phyloP scores from a whole-genome alignment of 2,888 invertebrate genomes.

The Uloborus plumipes region DNA sequence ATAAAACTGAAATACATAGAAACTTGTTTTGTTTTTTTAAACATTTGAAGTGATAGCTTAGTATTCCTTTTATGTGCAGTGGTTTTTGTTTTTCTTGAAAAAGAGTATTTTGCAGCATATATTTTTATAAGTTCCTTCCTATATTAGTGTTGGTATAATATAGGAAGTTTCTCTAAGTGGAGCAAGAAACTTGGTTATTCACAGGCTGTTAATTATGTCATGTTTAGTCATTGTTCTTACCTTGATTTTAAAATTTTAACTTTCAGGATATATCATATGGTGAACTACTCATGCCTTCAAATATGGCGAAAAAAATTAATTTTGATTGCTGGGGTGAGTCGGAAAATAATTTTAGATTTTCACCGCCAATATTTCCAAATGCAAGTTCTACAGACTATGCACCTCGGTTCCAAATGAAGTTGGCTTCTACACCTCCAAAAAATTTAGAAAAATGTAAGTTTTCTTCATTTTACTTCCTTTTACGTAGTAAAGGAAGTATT shows the following conservation, averaged over 20 bases:
- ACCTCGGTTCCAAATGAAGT: conserved; percentile 24
- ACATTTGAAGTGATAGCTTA: too few species aligned
- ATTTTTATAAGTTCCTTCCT: too few species aligned
- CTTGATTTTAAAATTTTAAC: neutral
- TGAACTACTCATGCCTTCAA: conserved; percentile 40
- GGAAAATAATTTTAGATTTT: conserved; percentile 31
- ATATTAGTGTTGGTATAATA: too few species aligned
- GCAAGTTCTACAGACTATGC: conserved; percentile 12
- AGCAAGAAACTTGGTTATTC: neutral
- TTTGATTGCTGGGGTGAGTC: conserved; percentile 22
- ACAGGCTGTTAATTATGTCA: neutral
- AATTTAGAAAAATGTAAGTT: conserved; percentile 32
- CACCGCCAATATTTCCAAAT: conserved; percentile 30
- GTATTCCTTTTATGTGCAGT: too few species aligned
- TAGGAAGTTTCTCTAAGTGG: too few species aligned
- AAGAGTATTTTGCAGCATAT: too few species aligned
- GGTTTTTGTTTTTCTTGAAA: too few species aligned
- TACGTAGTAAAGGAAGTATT: too few species aligned
- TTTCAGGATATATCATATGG: conserved; percentile 58
- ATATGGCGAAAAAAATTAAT: conserved; percentile 9
- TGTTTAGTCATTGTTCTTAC: neutral
- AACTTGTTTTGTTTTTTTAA: too few species aligned
- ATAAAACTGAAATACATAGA: too few species aligned
- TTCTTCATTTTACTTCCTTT: too few species aligned
- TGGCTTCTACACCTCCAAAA: conserved; percentile 38